phyloP scores from a whole-genome alignment of 1,140 invertebrate species.

The Rhagoletis pomonella region DNA sequence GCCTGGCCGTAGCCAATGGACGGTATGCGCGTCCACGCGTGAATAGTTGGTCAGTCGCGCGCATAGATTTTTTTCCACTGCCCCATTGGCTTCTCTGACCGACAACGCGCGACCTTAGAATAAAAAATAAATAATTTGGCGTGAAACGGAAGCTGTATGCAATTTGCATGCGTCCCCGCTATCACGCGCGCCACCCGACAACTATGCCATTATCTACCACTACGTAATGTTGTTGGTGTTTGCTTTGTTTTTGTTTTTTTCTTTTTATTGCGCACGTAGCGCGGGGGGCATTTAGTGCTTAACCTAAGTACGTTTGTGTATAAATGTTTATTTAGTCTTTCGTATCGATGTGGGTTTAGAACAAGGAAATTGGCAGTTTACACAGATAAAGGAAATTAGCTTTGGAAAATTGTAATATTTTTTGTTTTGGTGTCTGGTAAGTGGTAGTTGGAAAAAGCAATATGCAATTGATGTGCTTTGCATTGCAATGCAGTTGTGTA shows the following conservation, averaged over 20 bases:
- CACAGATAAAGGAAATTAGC: constrained; percentile 31
- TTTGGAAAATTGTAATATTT: constrained; percentile 34
- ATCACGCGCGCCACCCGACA: neutral
- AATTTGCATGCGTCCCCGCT: constrained; percentile 37
- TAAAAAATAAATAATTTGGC: constrained; percentile 38
- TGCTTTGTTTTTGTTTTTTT: too few relatives aligned
- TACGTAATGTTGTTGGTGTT: neutral
- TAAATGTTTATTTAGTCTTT: neutral
- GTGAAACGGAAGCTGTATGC: constrained; percentile 49
- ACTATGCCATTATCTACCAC: neutral
- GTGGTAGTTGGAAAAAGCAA: too few relatives aligned
- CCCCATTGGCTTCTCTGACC: neutral
- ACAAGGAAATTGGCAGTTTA: constrained; percentile 28
- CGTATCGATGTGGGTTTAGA: neutral
- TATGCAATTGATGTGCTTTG: too few relatives aligned
- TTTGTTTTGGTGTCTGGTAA: neutral
- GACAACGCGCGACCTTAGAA: constrained; percentile 11
- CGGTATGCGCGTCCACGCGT: neutral
- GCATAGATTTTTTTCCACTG: neutral
- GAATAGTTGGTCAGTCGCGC: neutral
- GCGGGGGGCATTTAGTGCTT: neutral
- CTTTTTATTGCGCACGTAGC: neutral
- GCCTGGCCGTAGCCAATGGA: neutral
- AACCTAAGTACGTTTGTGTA: neutral
- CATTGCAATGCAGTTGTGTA: too few relatives aligned